Conservation (phyloP, 2,113 vertebrate genomes). For the Raja brachyura region DNA sequence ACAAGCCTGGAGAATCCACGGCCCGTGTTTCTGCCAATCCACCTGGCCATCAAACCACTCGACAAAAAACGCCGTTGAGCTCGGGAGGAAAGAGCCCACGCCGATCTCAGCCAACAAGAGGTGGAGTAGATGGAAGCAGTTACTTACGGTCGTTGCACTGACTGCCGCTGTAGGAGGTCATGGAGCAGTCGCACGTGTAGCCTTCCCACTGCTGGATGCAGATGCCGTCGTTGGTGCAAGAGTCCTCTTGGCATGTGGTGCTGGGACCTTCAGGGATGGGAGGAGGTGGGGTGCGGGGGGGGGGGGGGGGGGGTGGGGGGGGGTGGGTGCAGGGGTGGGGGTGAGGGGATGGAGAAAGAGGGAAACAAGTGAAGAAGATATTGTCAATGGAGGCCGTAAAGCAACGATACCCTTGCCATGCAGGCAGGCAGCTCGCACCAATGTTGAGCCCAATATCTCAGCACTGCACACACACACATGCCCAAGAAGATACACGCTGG, state of each 20-base stretch:
- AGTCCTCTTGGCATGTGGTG: conserved; percentile 94
- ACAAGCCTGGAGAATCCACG: background rate
- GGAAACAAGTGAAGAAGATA: conserved; percentile 44
- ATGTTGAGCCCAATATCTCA: conserved; percentile 43
- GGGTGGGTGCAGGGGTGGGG: no score
- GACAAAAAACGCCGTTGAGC: background rate
- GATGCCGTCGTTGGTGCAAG: conserved; percentile 89
- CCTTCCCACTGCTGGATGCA: conserved; percentile 98
- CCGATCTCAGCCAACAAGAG: background rate
- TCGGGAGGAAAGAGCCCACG: background rate
- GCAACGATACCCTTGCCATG: background rate
- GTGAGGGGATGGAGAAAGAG: background rate
- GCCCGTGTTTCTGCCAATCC: accelerated
- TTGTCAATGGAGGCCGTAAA: conserved; percentile 31
- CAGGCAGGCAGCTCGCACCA: background rate
- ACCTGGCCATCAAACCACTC: background rate
- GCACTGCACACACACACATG: conserved; percentile 40
- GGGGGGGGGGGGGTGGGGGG: no score
- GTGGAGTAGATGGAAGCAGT: background rate
- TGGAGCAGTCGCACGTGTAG: conserved; percentile 93
- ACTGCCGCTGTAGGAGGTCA: conserved; percentile 90
- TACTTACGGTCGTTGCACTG: conserved; percentile 97
- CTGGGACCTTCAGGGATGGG: conserved; percentile 69
- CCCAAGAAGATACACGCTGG: conserved; percentile 41
- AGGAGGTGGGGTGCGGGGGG: no score